phyloP scores from a whole-genome alignment of 2,113 vertebrate species.

The Sardina pilchardus region DNA sequence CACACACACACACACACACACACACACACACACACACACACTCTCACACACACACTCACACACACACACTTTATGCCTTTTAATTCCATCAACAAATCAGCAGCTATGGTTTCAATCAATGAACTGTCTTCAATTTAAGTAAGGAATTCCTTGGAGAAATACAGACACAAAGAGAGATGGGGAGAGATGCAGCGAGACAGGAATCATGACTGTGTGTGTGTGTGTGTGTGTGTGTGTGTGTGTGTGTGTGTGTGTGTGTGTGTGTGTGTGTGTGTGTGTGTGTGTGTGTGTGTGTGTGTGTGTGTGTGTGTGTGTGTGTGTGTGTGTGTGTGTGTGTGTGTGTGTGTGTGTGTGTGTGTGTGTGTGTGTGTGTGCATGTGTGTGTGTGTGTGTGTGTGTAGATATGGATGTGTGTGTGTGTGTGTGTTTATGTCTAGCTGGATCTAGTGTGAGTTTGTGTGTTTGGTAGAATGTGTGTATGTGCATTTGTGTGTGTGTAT shows the following conservation, averaged over 20 bases:
- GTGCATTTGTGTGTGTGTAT: too few relatives aligned
- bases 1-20: neutral
- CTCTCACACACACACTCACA: neutral
- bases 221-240: constrained; percentile 11
- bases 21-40: neutral
- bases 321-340: neutral
- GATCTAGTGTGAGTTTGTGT: neutral
- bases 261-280: neutral
- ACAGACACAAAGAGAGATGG: neutral
- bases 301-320: neutral
- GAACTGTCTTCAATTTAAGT: too few relatives aligned
- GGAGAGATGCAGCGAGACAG: neutral
- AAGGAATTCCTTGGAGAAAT: neutral
- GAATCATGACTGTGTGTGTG: neutral
- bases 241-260: constrained; percentile 9
- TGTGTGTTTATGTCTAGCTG: neutral
- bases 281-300: neutral
- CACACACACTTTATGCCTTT: neutral
- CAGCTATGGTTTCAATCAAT: neutral
- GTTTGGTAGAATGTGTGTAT: neutral
- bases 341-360: neutral
- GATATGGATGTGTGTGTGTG: neutral
- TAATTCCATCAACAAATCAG: neutral
- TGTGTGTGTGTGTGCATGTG: neutral
- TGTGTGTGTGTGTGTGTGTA: constrained; percentile 5